Conservation (phyloP, 53 echinoderm and acorn worm genomes). For the Patiria pectinifera region DNA sequence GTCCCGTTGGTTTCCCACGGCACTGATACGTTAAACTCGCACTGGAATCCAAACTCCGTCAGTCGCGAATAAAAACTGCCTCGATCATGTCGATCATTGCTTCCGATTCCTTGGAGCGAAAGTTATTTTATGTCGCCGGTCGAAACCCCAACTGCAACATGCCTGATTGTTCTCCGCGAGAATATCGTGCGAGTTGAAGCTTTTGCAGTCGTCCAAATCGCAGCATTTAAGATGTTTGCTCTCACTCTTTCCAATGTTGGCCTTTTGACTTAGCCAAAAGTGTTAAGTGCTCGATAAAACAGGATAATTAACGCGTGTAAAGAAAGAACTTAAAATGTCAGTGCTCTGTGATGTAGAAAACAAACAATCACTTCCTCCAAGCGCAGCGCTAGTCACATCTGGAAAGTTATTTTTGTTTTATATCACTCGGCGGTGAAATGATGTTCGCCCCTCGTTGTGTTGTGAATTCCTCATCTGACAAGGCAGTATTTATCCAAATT, state of each 20-base stretch:
- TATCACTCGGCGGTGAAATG: background rate
- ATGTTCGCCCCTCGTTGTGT: background rate
- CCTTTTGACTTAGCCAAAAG: conserved; percentile 5
- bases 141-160: background rate
- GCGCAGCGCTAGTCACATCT: background rate
- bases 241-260: background rate
- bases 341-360: background rate
- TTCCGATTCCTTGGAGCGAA: background rate
- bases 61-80: background rate
- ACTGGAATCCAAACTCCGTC: background rate
- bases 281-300: conserved; percentile 33
- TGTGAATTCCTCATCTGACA: background rate
- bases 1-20: background rate
- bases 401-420: background rate
- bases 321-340: background rate
- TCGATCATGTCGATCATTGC: background rate
- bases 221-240: conserved; percentile 1
- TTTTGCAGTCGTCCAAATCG: background rate
- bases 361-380: background rate
- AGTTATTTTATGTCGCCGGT: background rate
- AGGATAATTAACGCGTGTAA: background rate
- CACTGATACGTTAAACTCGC: background rate
- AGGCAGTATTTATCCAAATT: background rate
- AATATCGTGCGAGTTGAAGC: background rate
- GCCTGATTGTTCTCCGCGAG: background rate